phyloP scores from a whole-genome alignment of 2,888 invertebrate genomes.

The Drosophila robusta region DNA sequence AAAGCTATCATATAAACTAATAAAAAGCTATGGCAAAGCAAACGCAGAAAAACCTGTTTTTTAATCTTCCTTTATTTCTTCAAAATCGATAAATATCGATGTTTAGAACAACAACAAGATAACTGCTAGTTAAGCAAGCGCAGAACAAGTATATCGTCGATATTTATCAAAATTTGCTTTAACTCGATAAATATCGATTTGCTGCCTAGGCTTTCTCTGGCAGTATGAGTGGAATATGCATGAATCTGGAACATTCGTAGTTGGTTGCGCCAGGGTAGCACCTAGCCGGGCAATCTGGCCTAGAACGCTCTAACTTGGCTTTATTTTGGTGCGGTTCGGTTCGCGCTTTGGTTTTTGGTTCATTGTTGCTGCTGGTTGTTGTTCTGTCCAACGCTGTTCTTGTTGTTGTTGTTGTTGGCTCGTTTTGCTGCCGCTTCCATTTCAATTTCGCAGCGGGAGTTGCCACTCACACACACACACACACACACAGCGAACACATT shows the following conservation, averaged over 20 bases:
- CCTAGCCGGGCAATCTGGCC: background rate
- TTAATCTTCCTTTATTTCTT: background rate
- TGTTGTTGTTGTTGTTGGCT: constrained; percentile 38
- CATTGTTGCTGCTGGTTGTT: constrained; percentile 27
- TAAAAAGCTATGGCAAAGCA: no score
- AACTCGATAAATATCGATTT: no score
- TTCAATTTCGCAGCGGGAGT: constrained; percentile 77
- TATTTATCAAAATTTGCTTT: no score
- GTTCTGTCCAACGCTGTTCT: background rate
- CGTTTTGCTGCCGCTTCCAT: constrained; percentile 75
- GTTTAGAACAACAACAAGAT: no score
- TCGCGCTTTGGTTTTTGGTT: constrained; percentile 30
- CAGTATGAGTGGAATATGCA: no score
- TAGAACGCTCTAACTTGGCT: background rate
- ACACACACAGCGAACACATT: constrained; percentile 35
- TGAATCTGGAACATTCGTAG: no score
- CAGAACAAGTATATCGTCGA: no score
- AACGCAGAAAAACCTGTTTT: no score
- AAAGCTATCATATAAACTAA: no score
- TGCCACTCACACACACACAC: constrained; percentile 47
- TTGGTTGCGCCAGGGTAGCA: constrained; percentile 6
- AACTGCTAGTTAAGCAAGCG: no score
- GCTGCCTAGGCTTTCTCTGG: no score
- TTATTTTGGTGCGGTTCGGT: background rate
- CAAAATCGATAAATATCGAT: background rate